Conservation (phyloP, 2,888 invertebrate species). For the Tinea pellionella region DNA sequence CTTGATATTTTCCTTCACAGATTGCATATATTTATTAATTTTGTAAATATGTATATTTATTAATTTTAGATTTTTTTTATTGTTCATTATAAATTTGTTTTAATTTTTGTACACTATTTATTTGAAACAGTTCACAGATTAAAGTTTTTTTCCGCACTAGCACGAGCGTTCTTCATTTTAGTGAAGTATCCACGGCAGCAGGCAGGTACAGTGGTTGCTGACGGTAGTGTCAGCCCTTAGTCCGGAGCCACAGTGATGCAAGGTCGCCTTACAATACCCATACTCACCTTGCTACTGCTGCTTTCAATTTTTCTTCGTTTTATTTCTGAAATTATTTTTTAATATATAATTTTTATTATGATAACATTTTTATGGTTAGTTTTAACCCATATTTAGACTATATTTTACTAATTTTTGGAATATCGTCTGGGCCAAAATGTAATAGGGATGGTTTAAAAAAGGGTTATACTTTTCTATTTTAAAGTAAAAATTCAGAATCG, state of each 20-base stretch:
- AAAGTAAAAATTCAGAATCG: too few relatives aligned
- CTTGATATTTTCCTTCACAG: too few relatives aligned
- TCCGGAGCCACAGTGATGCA: slow-evolving; percentile 55
- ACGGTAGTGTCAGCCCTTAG: slow-evolving; percentile 64
- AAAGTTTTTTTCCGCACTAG: neutral
- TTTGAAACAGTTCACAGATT: neutral
- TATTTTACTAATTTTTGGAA: too few relatives aligned
- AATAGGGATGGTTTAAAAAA: too few relatives aligned
- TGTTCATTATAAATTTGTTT: slow-evolving; percentile 4
- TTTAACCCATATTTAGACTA: too few relatives aligned
- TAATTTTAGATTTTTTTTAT: neutral
- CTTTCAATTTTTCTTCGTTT: slow-evolving; percentile 88
- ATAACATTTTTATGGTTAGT: too few relatives aligned
- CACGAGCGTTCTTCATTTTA: neutral
- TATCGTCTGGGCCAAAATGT: too few relatives aligned
- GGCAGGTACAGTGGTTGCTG: neutral
- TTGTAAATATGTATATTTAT: too few relatives aligned
- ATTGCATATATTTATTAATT: too few relatives aligned
- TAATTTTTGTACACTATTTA: slow-evolving; percentile 5
- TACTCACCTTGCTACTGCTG: slow-evolving; percentile 86
- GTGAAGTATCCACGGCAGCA: neutral
- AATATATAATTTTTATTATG: too few relatives aligned
- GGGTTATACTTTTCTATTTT: too few relatives aligned
- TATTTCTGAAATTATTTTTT: slow-evolving; percentile 78
- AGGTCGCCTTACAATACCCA: slow-evolving; percentile 59